These are phyloP conservation scores for Chlorodrepanis virens DNA, from an alignment of 2,113 vertebrate genomes.

Conservation along the genomic window DNA sequence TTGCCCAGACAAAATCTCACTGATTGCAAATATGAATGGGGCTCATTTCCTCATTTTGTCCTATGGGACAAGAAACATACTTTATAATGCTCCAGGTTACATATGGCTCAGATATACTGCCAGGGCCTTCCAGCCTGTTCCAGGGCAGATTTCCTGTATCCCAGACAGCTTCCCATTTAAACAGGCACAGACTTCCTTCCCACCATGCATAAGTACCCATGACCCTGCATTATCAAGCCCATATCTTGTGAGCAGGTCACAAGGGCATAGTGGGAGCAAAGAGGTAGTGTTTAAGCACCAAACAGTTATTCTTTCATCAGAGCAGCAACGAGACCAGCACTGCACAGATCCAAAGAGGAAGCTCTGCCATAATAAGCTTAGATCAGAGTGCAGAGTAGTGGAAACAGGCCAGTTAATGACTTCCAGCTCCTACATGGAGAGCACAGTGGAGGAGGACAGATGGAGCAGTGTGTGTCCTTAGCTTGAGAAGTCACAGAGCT, in stretches of 20 bases:
- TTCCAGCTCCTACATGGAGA: conserved; percentile 8
- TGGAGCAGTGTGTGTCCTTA: neutral
- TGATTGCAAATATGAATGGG: neutral
- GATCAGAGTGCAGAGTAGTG: conserved; percentile 1
- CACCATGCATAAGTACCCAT: neutral
- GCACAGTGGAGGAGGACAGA: neutral
- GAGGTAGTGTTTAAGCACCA: neutral
- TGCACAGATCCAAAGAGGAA: conserved; percentile 15
- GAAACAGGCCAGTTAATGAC: conserved; percentile 24
- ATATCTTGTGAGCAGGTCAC: neutral
- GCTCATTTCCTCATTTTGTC: conserved; percentile 37
- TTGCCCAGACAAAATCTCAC: neutral
- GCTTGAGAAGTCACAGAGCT: neutral
- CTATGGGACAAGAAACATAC: neutral
- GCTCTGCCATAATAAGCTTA: conserved; percentile 29
- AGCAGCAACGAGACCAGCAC: neutral
- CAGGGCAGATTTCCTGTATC: conserved; percentile 35
- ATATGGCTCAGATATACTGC: neutral
- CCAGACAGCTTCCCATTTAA: conserved; percentile 8
- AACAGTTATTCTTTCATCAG: conserved; percentile 11
- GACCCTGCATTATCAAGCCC: neutral
- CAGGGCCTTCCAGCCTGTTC: neutral
- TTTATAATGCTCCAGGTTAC: conserved; percentile 4
- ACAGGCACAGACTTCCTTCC: conserved; percentile 23
- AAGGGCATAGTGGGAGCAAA: neutral